Evolutionary conservation across 2,888 invertebrate genomes (phyloP), one percentile per base, ranked within the genome.

Genomic region (Anoncus sp.): DNA sequence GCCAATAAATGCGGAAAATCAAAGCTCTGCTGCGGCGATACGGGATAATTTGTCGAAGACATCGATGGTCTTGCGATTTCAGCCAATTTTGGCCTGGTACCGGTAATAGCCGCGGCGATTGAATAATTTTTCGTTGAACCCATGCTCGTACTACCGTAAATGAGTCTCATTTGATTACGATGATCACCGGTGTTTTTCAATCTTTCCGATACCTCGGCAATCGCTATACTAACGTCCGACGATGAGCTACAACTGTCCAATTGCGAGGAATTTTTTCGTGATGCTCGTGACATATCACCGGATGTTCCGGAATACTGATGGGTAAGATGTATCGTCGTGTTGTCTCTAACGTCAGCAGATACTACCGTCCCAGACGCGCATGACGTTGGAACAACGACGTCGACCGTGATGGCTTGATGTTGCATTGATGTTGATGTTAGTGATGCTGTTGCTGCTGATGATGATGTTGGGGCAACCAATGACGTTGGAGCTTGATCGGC

Each of bases 231-330:
- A 79, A 95, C 93, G 89, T 96, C 96, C 20, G 96, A 96, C 12
- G 95, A 95, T n/a, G 95, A 95, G 87, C 94, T 94, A 86, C 94
- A 95, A 16, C 95, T 95, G 90, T 95, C 95, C 53, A 95, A 91
- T 84, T 93, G 93, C 14, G 93, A 92, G 4, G 95, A 95, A 90
- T 95, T 95, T 88, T 95, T 95, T 27, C 95, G 92, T 18, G 94
- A 92, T n/a, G 88, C 80, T 20, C 86, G 79, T 16, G 80, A 81
- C 6, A 38, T 40, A 45, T 84, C 86, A 12, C 79, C 79, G 12
- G 78, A 79, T 3, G 82, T 67, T 24, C 77, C 83, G 63, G 84
- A 81, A 18, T 77, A 81, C 40, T 78, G 78, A 62, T 78, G 75
- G 1, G 67, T 71, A n/a, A 78, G 20, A 9, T 63, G 71, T 14